A percentile compares a stretch with the other conserved stretches of the same genome.
These are phyloP conservation scores for Holcopasites calliopsidis DNA, from an alignment of 1,140 invertebrate species.

Conservation along the genomic window DNA sequence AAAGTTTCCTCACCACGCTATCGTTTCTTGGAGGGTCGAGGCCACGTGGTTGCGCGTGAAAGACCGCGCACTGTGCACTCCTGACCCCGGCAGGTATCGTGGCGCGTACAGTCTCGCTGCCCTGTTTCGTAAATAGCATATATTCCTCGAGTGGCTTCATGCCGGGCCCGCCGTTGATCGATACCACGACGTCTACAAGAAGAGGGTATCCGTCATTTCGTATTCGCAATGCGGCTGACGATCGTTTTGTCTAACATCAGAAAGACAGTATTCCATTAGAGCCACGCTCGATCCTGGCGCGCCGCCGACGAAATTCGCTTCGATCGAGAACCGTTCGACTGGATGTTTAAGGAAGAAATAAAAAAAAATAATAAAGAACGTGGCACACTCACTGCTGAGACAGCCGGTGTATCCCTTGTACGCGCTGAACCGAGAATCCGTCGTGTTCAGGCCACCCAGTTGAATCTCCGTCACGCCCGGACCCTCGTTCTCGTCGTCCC, in stretches of 20 bases:
- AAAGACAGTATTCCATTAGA: conserved; percentile 38
- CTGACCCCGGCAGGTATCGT: conserved; percentile 90
- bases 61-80: conserved; percentile 90
- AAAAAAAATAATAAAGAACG: no score
- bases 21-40: conserved; percentile 84
- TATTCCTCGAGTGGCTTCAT: conserved; percentile 94
- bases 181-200: conserved; percentile 87
- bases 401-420: conserved; percentile 94
- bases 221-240: conserved; percentile 42
- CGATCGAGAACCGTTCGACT: conserved; percentile 4
- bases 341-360: no score
- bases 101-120: conserved; percentile 88
- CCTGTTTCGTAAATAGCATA: conserved; percentile 91
- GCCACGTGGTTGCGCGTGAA: conserved; percentile 82
- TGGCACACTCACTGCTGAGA: conserved; percentile 87
- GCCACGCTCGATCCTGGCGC: neutral
- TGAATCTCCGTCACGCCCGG: conserved; percentile 89
- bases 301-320: neutral
- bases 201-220: conserved; percentile 45
- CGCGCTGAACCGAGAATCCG: conserved; percentile 87
- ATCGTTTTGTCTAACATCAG: conserved; percentile 48
- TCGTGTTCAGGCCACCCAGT: conserved; percentile 91
- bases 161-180: conserved; percentile 85
- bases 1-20: conserved; percentile 81
- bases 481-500: conserved; percentile 78